phyloP scores from a whole-genome alignment of 2,113 vertebrate genomes.

The Lota lota region DNA sequence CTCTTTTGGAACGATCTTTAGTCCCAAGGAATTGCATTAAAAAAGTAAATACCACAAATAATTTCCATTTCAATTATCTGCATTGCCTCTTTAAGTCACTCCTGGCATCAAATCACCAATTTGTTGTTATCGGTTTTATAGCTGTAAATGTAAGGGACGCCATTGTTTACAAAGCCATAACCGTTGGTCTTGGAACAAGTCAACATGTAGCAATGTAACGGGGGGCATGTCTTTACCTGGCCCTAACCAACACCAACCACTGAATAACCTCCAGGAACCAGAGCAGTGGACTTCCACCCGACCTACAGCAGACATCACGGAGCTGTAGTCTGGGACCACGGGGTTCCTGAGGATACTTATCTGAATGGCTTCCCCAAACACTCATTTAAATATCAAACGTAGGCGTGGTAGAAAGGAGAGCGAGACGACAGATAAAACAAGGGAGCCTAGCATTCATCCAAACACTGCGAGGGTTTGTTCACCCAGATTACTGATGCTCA shows the following conservation, averaged over 20 bases:
- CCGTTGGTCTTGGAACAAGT: not conserved
- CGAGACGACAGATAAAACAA: not conserved
- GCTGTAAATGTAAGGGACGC: too few relatives aligned
- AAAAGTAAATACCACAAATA: too few relatives aligned
- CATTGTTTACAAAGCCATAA: too few relatives aligned
- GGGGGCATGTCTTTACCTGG: not conserved
- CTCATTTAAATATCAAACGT: conserved; percentile 60
- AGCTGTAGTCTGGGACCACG: conserved; percentile 45
- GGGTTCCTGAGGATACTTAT: conserved; percentile 24
- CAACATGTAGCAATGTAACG: conserved; percentile 7
- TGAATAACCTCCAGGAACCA: conserved; percentile 53
- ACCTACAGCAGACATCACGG: conserved; percentile 14
- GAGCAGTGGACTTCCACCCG: conserved; percentile 37
- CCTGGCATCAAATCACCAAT: too few relatives aligned
- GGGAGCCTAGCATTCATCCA: conserved; percentile 29
- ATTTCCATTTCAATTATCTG: too few relatives aligned
- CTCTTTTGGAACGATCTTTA: too few relatives aligned
- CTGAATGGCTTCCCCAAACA: conserved; percentile 37
- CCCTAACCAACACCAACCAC: conserved; percentile 1
- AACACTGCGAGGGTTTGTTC: conserved; percentile 56
- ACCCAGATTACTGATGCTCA: conserved; percentile 57
- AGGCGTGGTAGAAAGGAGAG: conserved; percentile 3
- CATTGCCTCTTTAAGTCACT: too few relatives aligned
- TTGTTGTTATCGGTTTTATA: too few relatives aligned
- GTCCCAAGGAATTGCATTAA: too few relatives aligned